Base-by-base conservation (phyloP, 2,797 vertebrate species). In the Protosalanx chinensis region DNA sequence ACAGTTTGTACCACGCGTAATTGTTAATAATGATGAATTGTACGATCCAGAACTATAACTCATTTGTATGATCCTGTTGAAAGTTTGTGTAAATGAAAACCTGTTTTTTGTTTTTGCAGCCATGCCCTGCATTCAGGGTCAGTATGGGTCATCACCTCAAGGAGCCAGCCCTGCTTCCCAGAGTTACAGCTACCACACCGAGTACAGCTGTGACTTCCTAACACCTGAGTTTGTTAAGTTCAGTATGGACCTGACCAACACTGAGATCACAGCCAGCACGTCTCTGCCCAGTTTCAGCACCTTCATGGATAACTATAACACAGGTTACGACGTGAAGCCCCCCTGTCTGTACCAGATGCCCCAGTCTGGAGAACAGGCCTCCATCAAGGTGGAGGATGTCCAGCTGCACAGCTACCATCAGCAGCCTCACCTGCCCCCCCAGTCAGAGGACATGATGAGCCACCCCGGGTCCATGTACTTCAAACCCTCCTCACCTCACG, bases 341-440 rank as follows among this genome's bases (percentile, higher is more conserved):
- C 97, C 98, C 92, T 99, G 97, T 90, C 94, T 99, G 85, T 99
- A 98, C 91, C 97, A 99, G 93, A 95, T 98, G 94, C 97, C 97
- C 84, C 94, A 98, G 81, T 93, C 96, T 76, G 96, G 93, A 85
- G 95, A 98, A 73, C 97, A 97, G 91, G 95, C 97, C 85, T 95
- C 96, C 70, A 98, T 99, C 91, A 99, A 98, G 81, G 96, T 98
- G 86, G 97, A 98, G 94, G 97, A 98, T 87, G 95, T 98, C 87
- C 96, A 94, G 91, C 96, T 98, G 95, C 96, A 98, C 92, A 92
- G 88, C 90, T 98, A 98, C 91, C 96, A 96, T 84, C 96, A 97
- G 84, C 96, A 97, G 91, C 84, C 93, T 86, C 97, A 97, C 91
- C 90, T 97, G 87, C 93, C 95, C 65, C 93, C 94, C 5, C 96